Base-by-base conservation (phyloP, 2,113 vertebrate species). In the Sminthopsis crassicaudata region DNA sequence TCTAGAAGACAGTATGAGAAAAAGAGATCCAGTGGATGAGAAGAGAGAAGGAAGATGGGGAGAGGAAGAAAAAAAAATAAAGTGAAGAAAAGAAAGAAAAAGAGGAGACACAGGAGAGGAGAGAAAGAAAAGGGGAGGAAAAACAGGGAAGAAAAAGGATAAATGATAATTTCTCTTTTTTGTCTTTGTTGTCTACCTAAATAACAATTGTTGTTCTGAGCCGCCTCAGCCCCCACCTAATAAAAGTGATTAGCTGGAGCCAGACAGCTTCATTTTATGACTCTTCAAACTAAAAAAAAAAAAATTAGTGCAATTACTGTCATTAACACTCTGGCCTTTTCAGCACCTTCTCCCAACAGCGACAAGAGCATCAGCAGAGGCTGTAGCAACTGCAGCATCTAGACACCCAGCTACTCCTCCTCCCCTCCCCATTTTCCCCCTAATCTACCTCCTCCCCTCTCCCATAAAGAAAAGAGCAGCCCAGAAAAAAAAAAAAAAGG, bases 231-330 rank as follows among this genome's bases (percentile, higher is more conserved):
- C 93, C 90, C 94, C 88, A 67, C 48, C 92, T 95, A 90, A 96
- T 95, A 27, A 92, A 92, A 26, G 0, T 50, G 91, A 93, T 97
- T 93, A 95, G 46, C 91, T 76, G 2, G 30, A 94, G 94, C 55
- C 3, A n/a, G 67, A 92, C 94, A 54, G 93, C 88, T 11, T 22
- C 93, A 91, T 95, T 96, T 94, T 93, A 92, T 93, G 91, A 95
- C 93, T 95, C 96, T 97, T 93, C 92, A 96, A 95, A 94, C 60
- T 94, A 94, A 42, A 84, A 76, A 76, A 57, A 95, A 95, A 95
- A 95, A 84, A 96, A 95, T 91, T 95, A 94, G 93, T 92, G 95
- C 91, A 92, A 94, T 95, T 95, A 95, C 92, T 46, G 57, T 95
- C 91, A 93, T 95, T 97, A 95, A 46, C 92, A 55, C 57, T 76